Conservation (phyloP, 2,797 vertebrate species). For the Cheirogaleus major region DNA sequence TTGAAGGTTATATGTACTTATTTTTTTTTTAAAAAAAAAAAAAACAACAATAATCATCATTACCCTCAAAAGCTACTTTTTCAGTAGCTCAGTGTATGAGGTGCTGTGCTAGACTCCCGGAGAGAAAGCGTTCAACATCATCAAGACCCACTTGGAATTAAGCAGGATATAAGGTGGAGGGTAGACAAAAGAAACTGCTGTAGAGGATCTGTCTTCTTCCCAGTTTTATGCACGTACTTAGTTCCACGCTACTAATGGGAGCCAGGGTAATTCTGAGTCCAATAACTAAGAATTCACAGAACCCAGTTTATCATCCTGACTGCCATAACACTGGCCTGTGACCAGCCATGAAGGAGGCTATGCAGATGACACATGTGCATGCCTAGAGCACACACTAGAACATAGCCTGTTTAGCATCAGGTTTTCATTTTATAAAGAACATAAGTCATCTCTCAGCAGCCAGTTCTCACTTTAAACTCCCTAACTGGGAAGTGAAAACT, state of each 20-base stretch:
- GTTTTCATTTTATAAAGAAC: constrained; percentile 4
- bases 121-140: background rate
- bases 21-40: background rate
- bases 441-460: background rate
- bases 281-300: background rate
- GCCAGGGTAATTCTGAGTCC: background rate
- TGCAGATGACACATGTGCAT: background rate
- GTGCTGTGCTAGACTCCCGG: background rate
- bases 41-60: background rate
- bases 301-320: background rate
- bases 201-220: background rate
- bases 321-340: background rate
- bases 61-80: background rate
- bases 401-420: background rate
- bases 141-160: background rate
- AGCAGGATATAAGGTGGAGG: too few relatives aligned
- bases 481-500: background rate
- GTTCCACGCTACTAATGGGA: background rate
- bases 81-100: background rate
- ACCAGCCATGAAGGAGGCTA: background rate
- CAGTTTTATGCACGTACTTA: background rate
- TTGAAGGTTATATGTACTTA: background rate
- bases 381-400: background rate
- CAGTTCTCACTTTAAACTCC: background rate
- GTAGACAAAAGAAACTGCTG: background rate